These are phyloP conservation scores for Teinopalpus imperialis DNA, from an alignment of 2,888 invertebrate species.

Conservation along the genomic window DNA sequence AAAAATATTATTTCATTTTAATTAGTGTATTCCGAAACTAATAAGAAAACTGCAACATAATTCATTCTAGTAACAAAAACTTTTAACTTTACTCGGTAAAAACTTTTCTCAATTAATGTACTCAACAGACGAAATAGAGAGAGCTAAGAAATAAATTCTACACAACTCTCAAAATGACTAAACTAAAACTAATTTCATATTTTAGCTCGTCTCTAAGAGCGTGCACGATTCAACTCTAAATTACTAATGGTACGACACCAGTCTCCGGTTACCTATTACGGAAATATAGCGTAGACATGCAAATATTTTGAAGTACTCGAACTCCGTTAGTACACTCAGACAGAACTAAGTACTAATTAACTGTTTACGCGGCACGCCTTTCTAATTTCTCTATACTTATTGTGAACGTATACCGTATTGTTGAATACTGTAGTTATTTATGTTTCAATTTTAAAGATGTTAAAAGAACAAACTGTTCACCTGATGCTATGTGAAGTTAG, in stretches of 20 bases:
- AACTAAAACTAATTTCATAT: constrained; percentile 14
- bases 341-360: constrained; percentile 34
- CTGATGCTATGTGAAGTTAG: too few species aligned
- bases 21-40: too few species aligned
- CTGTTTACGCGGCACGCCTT: constrained; percentile 35
- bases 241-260: constrained; percentile 2
- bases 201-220: neutral
- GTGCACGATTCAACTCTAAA: constrained; percentile 6
- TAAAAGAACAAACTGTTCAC: too few species aligned
- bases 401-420: too few species aligned
- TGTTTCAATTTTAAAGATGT: too few species aligned
- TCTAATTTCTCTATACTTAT: constrained; percentile 35
- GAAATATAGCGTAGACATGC: constrained; percentile 18
- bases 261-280: constrained; percentile 13
- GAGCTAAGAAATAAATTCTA: constrained; percentile 15
- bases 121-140: neutral
- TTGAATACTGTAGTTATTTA: too few species aligned
- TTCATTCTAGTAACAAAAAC: too few species aligned
- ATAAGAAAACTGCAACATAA: too few species aligned
- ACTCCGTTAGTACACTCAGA: constrained; percentile 11
- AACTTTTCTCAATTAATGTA: constrained; percentile 4
- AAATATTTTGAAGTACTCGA: constrained; percentile 18
- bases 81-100: too few species aligned
- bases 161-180: constrained; percentile 4
- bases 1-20: too few species aligned